Evolutionary conservation across 2,888 invertebrate genomes (phyloP).

Genomic region (Choreutis nemorana): DNA sequence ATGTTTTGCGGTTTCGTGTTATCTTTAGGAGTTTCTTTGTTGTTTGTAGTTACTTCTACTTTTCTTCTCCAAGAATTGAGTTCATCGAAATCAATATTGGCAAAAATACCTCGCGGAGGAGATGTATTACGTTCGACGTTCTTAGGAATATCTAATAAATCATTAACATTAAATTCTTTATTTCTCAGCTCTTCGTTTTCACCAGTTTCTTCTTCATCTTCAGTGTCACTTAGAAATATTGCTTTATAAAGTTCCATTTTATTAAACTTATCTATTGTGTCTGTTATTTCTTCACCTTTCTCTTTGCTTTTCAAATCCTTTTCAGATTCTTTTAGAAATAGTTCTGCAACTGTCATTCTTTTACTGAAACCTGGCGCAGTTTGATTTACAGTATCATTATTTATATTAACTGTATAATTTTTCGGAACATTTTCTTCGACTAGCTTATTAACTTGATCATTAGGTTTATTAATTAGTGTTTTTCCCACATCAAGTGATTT

Average conservation of each 20-base stretch:
- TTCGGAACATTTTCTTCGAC: conserved; percentile 1
- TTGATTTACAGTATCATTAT: conserved; percentile 7
- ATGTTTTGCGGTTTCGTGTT: conserved; percentile 7
- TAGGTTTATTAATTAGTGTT: conserved; percentile 3
- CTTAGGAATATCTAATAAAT: conserved; percentile 41
- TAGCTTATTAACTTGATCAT: conserved; percentile 3
- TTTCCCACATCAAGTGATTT: conserved; percentile 26
- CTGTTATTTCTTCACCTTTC: conserved; percentile 28
- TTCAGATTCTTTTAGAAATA: conserved; percentile 53
- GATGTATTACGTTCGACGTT: conserved; percentile 72
- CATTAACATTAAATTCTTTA: conserved; percentile 12
- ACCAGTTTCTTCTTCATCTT: conserved; percentile 62
- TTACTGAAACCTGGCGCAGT: conserved; percentile 22
- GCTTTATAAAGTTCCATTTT: conserved; percentile 85
- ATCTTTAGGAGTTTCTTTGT: conserved; percentile 10
- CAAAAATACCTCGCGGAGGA: conserved; percentile 77
- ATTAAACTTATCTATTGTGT: conserved; percentile 55
- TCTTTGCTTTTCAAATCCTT: conserved; percentile 28
- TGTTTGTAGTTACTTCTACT: conserved; percentile 16
- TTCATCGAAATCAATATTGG: conserved; percentile 69
- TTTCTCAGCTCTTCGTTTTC: conserved; percentile 8
- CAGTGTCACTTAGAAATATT: conserved; percentile 86
- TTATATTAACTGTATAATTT: conserved; percentile 5
- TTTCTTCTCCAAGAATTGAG: conserved; percentile 53
- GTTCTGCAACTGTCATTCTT: conserved; percentile 53